These are phyloP conservation scores for Lates calcarifer DNA, from an alignment of 2,113 vertebrate genomes.

Conservation along the genomic window DNA sequence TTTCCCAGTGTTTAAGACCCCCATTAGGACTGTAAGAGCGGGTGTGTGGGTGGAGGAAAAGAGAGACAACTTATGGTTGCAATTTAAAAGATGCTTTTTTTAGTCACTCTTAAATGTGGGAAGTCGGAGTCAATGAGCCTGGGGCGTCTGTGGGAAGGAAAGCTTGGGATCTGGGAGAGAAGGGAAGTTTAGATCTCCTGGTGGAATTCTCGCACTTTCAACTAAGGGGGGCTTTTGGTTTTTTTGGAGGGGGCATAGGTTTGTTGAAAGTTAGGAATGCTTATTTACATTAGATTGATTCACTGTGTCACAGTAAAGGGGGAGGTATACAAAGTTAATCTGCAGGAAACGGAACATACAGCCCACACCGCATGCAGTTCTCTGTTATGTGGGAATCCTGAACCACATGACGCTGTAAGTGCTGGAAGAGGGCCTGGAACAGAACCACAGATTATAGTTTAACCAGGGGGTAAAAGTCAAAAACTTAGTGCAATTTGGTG, in stretches of 20 bases:
- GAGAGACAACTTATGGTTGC: slow-evolving; percentile 83
- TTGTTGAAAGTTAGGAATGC: slow-evolving; percentile 78
- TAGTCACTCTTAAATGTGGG: slow-evolving; percentile 87
- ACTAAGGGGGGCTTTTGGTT: slow-evolving; percentile 54
- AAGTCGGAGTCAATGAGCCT: slow-evolving; percentile 81
- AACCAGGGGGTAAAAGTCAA: slow-evolving; percentile 67
- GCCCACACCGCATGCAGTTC: slow-evolving; percentile 78
- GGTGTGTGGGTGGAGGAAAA: slow-evolving; percentile 54
- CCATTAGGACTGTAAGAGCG: slow-evolving; percentile 59
- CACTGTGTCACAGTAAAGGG: slow-evolving; percentile 77
- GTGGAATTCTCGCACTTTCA: slow-evolving; percentile 79
- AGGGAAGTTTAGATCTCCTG: slow-evolving; percentile 74
- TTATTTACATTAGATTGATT: slow-evolving; percentile 84
- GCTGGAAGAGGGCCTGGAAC: slow-evolving; percentile 74
- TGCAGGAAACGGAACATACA: slow-evolving; percentile 83
- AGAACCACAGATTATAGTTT: slow-evolving; percentile 74
- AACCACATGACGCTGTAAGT: slow-evolving; percentile 76
- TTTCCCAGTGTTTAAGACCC: slow-evolving; percentile 72
- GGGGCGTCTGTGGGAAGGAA: slow-evolving; percentile 80
- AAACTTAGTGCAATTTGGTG: slow-evolving; percentile 32
- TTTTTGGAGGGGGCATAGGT: slow-evolving; percentile 67
- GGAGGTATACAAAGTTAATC: slow-evolving; percentile 75
- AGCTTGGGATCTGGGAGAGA: slow-evolving; percentile 66
- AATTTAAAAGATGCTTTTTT: slow-evolving; percentile 87
- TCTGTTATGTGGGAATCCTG: slow-evolving; percentile 83